These are phyloP conservation scores for Stratiomys singularior DNA, from an alignment of 2,888 invertebrate genomes.

Conservation along the genomic window DNA sequence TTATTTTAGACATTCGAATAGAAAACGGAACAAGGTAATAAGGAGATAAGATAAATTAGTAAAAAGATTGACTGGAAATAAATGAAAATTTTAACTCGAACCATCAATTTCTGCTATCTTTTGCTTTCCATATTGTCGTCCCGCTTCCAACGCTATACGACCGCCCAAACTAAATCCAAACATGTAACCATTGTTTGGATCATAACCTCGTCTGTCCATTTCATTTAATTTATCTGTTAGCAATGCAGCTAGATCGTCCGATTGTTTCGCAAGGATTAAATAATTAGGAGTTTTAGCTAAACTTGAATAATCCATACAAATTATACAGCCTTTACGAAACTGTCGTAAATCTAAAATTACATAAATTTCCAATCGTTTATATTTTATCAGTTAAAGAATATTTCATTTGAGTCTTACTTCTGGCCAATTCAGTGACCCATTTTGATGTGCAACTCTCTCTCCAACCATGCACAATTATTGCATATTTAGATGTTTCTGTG, in stretches of 20 bases:
- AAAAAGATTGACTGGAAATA: too few species aligned
- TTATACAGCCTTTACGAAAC: constrained; percentile 55
- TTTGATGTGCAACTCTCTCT: constrained; percentile 53
- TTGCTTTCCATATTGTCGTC: constrained; percentile 52
- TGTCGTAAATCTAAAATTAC: constrained; percentile 51
- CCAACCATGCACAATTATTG: constrained; percentile 57
- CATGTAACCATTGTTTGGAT: constrained; percentile 54
- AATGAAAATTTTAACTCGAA: constrained; percentile 32
- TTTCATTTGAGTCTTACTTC: constrained; percentile 50
- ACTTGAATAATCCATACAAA: constrained; percentile 56
- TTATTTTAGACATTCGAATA: too few species aligned
- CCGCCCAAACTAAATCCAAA: constrained; percentile 57
- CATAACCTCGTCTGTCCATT: constrained; percentile 53
- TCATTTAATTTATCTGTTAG: constrained; percentile 53
- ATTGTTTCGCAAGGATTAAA: constrained; percentile 52
- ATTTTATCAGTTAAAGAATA: neutral
- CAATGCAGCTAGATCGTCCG: constrained; percentile 50
- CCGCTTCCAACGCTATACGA: constrained; percentile 55
- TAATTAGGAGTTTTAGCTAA: constrained; percentile 54
- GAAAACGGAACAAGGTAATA: too few species aligned
- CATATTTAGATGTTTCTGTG: constrained; percentile 47
- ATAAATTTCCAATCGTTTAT: neutral
- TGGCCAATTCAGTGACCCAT: constrained; percentile 53
- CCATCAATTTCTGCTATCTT: constrained; percentile 55
- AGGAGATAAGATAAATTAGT: too few species aligned